Base-by-base conservation (phyloP, 2,113 vertebrate genomes). In the Machaerirhynchus nigripectus region DNA sequence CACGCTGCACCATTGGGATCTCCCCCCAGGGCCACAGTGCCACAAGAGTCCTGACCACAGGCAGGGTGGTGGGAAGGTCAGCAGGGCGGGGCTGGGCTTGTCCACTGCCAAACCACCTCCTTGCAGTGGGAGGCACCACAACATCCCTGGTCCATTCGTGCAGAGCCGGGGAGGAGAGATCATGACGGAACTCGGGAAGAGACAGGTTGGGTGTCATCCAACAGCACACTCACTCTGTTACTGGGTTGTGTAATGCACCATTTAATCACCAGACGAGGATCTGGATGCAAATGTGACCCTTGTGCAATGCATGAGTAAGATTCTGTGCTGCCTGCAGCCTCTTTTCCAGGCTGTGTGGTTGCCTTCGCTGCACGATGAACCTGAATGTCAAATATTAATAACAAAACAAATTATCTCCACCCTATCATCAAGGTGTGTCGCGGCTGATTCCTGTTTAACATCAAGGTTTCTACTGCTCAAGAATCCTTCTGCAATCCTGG, bases 341-440 rank as follows among this genome's bases (percentile, higher is more conserved):
- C 88, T 90, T 90, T 95, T 95, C 90, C 81, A 95, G 60, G 79
- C 69, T 86, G 80, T 67, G 73, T 3, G 55, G 93, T 92, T 92
- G 77, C 37, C 84, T 92, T 97, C 76, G 63, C 91, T 24, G 17
- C 78, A 91, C 77, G 73, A 96, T 96, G 92, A 96, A 93, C 92
- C 23, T 85, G 78, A 76, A 91, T 89, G 94, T 95, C 94, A 90
- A 87, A 84, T 87, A 42, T 84, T 94, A 93, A 96, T 97, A 96
- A 96, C 93, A 96, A 97, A 92, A 95, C 90, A 95, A 95, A 95
- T 97, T 97, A 97, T 96, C 94, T 93, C 95, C 91, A 94, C 96
- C 88, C 52, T 70, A 44, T 92, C 97, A 97, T 97, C 96, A 97
- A 98, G 97, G 97, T 97, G 97, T 97, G 97, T 89, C 86, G 1